Percentiles rank a stretch among this genome's conserved stretches.
Evolutionary conservation across 2,888 invertebrate species (phyloP).

Genomic region (Anagyrus pseudococci): DNA sequence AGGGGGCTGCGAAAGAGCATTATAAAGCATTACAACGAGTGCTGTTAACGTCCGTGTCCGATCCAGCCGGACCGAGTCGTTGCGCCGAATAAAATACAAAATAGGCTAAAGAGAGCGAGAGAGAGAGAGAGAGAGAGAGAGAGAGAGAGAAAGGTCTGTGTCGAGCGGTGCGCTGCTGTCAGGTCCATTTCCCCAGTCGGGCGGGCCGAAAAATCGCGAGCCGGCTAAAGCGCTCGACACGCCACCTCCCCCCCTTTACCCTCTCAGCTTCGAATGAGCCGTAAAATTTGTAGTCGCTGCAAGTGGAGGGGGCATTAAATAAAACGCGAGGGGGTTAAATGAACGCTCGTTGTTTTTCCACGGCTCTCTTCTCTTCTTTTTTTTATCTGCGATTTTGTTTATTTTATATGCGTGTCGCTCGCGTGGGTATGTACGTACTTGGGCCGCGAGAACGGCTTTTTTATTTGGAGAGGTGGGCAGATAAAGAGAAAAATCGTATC

Average conservation of each 20-base stretch:
- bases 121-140: no score
- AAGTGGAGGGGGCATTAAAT: slow-evolving; percentile 6
- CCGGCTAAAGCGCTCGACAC: slow-evolving; percentile 35
- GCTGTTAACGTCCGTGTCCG: slow-evolving; percentile 60
- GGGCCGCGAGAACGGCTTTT: no score
- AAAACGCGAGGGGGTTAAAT: slow-evolving; percentile 8
- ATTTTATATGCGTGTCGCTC: no score
- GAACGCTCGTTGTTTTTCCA: slow-evolving; percentile 22
- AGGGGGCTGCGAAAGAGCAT: slow-evolving; percentile 48
- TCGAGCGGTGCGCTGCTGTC: slow-evolving; percentile 48
- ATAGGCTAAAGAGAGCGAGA: no score
- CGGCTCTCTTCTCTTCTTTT: no score
- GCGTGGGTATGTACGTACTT: no score
- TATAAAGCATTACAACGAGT: slow-evolving; percentile 59
- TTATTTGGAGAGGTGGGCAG: no score
- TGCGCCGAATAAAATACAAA: slow-evolving; percentile 58
- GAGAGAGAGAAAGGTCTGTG: no score
- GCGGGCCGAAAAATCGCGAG: slow-evolving; percentile 37
- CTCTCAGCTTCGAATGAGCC: slow-evolving; percentile 29
- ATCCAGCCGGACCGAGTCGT: slow-evolving; percentile 46
- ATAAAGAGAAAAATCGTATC: no score
- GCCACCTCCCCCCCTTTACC: background rate
- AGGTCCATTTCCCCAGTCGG: slow-evolving; percentile 52
- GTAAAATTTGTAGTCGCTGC: slow-evolving; percentile 34
- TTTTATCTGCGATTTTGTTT: no score